Conservation (phyloP, 2,888 invertebrate species). For the Lordiphosa andalusiaca region DNA sequence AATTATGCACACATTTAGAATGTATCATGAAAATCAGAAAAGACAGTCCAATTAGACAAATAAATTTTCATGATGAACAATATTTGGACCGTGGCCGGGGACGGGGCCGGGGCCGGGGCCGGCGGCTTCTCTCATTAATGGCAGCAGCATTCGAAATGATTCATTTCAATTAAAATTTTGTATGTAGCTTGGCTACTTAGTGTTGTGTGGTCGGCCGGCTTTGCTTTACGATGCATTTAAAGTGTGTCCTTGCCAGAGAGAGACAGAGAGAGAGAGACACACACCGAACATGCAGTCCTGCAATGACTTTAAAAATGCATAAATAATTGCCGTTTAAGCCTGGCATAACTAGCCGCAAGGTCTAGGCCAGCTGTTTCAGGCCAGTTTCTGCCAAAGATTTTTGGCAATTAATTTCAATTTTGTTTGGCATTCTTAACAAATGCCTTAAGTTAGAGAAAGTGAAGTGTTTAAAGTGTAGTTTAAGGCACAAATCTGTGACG, state of each 20-base stretch:
- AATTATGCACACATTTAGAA: too few relatives aligned
- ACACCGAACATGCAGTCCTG: background rate
- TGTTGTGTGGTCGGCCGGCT: constrained; percentile 25
- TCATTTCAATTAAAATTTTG: constrained; percentile 45
- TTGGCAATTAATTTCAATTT: constrained; percentile 53
- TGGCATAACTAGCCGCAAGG: background rate
- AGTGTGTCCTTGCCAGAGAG: constrained; percentile 2
- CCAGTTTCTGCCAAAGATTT: background rate
- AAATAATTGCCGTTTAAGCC: constrained; percentile 45
- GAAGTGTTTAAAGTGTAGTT: too few relatives aligned
- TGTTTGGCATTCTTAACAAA: too few relatives aligned
- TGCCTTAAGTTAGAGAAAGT: too few relatives aligned
- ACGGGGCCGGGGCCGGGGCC: too few relatives aligned
- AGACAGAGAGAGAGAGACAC: background rate
- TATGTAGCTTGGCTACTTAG: constrained; percentile 6
- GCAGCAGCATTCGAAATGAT: constrained; percentile 12
- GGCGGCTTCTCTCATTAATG: too few relatives aligned
- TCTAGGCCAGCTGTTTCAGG: background rate
- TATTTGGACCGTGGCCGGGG: too few relatives aligned
- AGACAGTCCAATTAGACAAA: too few relatives aligned
- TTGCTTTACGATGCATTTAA: constrained; percentile 34
- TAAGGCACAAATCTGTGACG: constrained; percentile 1
- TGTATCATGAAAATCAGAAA: too few relatives aligned
- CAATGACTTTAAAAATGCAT: constrained; percentile 39
- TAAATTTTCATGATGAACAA: too few relatives aligned